Evolutionary conservation across 2,113 vertebrate genomes (phyloP).

Genomic region (Nothobranchius furzeri): DNA sequence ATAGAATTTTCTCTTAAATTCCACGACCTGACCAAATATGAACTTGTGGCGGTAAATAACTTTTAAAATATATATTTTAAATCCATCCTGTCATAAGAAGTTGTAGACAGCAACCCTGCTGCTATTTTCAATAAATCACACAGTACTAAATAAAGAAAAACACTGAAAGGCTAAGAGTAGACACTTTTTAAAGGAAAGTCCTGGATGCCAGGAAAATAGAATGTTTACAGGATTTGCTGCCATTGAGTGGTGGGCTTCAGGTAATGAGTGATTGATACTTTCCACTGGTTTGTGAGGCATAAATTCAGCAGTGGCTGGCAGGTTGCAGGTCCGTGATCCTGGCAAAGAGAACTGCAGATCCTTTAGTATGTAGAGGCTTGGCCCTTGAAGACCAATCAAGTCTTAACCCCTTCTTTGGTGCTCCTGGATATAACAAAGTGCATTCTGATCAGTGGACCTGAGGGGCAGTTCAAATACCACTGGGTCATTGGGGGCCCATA

Average conservation of each 20-base stretch:
- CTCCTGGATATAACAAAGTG: constrained; percentile 51
- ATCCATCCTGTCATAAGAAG: not conserved
- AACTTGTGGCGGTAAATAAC: too few relatives aligned
- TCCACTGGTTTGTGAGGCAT: constrained; percentile 48
- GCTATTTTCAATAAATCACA: constrained; percentile 4
- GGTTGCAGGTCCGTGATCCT: constrained; percentile 59
- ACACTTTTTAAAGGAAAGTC: not conserved
- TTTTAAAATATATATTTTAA: too few relatives aligned
- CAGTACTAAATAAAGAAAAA: not conserved
- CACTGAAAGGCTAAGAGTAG: not conserved
- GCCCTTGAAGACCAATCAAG: constrained; percentile 55
- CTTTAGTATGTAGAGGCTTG: constrained; percentile 65
- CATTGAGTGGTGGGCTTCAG: constrained; percentile 43
- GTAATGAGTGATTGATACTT: constrained; percentile 65
- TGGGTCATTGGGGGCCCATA: constrained; percentile 69
- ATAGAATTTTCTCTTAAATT: too few relatives aligned
- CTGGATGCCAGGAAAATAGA: constrained; percentile 33
- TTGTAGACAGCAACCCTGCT: not conserved
- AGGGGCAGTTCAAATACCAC: constrained; percentile 70
- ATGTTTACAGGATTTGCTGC: constrained; percentile 56
- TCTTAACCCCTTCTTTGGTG: constrained; percentile 68
- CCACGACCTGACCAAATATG: too few relatives aligned
- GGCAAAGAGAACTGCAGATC: constrained; percentile 60
- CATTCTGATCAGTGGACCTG: constrained; percentile 58
- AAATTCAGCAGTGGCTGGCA: constrained; percentile 62